Percentiles rank a stretch among this genome's conserved stretches.
Conservation (phyloP, 2,113 vertebrate species). For the Elgaria multicarinata region DNA sequence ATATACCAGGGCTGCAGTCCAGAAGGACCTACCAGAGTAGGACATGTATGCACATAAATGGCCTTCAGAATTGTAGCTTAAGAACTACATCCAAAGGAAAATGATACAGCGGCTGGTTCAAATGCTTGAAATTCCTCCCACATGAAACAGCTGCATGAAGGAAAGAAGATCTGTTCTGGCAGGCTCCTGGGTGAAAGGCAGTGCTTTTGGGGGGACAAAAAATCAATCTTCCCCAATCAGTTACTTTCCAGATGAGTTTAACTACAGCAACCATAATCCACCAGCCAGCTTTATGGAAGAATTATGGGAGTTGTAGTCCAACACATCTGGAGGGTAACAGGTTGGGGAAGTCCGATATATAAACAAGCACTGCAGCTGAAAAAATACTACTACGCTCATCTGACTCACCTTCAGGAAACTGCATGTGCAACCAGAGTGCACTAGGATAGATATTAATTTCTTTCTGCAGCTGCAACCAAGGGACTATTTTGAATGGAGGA, state of each 20-base stretch:
- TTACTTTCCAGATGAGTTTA: too few relatives aligned
- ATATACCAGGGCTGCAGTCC: neutral
- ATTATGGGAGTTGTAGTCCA: too few relatives aligned
- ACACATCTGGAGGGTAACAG: too few relatives aligned
- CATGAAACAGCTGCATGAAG: neutral
- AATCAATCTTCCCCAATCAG: too few relatives aligned
- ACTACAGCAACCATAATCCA: too few relatives aligned
- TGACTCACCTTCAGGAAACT: neutral
- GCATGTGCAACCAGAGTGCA: too few relatives aligned
- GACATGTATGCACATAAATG: neutral
- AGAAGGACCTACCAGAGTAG: neutral
- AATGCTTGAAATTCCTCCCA: constrained; percentile 1
- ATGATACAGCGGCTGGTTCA: neutral
- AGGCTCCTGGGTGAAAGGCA: neutral
- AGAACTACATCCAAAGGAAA: neutral
- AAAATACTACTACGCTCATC: neutral
- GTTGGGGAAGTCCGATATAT: neutral
- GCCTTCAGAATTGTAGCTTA: neutral
- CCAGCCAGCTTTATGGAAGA: too few relatives aligned
- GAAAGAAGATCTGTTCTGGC: neutral
- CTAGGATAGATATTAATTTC: neutral
- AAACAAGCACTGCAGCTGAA: neutral
- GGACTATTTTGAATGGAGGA: neutral
- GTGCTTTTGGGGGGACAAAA: neutral
- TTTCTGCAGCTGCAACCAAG: neutral